Base-by-base conservation (phyloP, 2,113 vertebrate species). In the Coryphaenoides rupestris region DNA sequence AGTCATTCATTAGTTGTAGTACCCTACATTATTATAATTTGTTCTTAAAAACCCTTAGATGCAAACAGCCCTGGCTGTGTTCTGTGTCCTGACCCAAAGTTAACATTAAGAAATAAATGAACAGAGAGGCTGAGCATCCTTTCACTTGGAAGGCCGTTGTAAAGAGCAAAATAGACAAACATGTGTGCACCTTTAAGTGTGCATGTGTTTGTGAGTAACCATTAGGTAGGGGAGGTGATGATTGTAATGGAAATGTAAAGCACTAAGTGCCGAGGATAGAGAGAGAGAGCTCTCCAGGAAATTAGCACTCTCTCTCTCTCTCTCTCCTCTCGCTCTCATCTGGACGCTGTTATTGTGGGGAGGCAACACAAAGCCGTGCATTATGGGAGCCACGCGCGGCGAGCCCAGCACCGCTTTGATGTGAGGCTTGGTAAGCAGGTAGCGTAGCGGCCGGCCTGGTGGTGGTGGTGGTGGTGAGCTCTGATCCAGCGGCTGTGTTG, bases 331-430 rank as follows among this genome's bases (percentile, higher is more conserved):
- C 82, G 82, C 85, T 88, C 87, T 90, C 85, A 89, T 88, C 86
- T 87, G 88, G 88, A 85, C 84, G 78, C 83, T 88, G 86, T 87
- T 89, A 88, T 89, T 90, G 87, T 87, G 83, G 84, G 84, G 74
- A 77, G 75, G 83, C 89, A 87, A 89, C 88, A 89, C 88, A 89
- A 91, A 89, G 88, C 87, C 71, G 66, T 88, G 87, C 89, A 88
- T 89, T 89, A 89, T 87, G 84, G 47, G 14, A 16, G 4, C 46
- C 46, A 13, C 40, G n/a, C 40, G 40, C 40, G 5, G 40, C 65
- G 73, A 84, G 80, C 85, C 78, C 80, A 75, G 74, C 76, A 63
- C 73, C 60, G 84, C 88, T 91, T 90, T 91, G 90, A 91, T 88
- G 89, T 89, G 78, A 82, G n/a, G 84, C 83, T 83, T 68, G 65